Base-by-base conservation (phyloP, 2,888 invertebrate species). In the Melinaea marsaeus region DNA sequence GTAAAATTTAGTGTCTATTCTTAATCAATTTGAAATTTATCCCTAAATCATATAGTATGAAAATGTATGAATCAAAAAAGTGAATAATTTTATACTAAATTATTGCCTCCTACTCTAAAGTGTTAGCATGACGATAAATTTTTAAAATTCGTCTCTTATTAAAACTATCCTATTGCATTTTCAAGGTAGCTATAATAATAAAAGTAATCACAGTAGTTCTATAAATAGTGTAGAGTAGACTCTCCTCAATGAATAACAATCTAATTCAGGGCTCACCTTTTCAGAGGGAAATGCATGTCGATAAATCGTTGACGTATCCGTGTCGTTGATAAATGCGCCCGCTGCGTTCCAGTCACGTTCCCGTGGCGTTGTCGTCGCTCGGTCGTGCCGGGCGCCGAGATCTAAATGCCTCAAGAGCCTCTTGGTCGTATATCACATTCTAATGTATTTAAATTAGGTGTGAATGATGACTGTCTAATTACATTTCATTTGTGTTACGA, bases 221-320 rank as follows among this genome's bases (percentile, higher is more conserved):
- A 32, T 58, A 46, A 57, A 42, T 22, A 33, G 55, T 2, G 45
- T 46, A 47, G 58, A 63, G 55, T 48, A 55, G 60, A 63, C 34
- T 64, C 63, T 68, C 55, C 60, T 68, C 59, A 68, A 68, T 68
- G 68, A 65, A 68, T 64, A 61, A 54, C 62, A 32, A 61, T 68
- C 68, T 65, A 68, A 68, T 69, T 72, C 69, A 81, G 77, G 71
- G 73, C 72, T 87, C 85, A 87, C 87, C 85, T 86, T 86, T 86
- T 71, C 71, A 70, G 75, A 83, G 81, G 80, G 80, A 85, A 51
- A 84, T 82, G 79, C 76, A 74, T 74, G 71, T 75, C 78, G 71
- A 85, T 86, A 85, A 87, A 74, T 74, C 69, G 71, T 71, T 65
- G 62, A 64, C 63, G 63, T 64, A 60, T 58, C 67, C 64, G 66